Evolutionary conservation across 2,797 vertebrate species (phyloP), one percentile per base, ranked within the genome.

Genomic region (Brotula barbata): DNA sequence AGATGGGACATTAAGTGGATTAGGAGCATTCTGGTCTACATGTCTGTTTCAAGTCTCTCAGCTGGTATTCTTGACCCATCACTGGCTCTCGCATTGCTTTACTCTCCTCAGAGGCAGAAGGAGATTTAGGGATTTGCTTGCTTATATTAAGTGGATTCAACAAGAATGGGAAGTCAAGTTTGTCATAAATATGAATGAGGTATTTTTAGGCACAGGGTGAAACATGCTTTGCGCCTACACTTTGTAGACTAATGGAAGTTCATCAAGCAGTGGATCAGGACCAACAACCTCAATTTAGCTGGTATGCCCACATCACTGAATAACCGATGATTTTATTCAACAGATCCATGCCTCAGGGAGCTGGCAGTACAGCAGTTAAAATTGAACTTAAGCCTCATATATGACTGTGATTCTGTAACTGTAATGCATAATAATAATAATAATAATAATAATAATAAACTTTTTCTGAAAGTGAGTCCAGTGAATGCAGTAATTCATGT

Each of bases 61-160:
- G 36, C 83, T 79, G 58, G 69, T 77, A 89, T 83, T 88, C 82
- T 62, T 61, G 75, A 87, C 87, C 89, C 84, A 85, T 77, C 69
- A 50, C 25, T 67, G 58, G 47, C 55, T 76, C 68, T 73, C 54
- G 71, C 64, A 69, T 60, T 58, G 41, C n/a, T n/a, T n/a, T n/a
- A 14, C 69, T 72, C 63, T 63, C 67, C 67, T 65, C 64, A 67
- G 76, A 81, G 72, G 68, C 73, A 71, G 65, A 64, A 50, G 64
- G 73, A 87, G 82, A 89, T 89, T 88, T 84, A 87, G 33, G 53
- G 82, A 88, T 85, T 73, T 83, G 80, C 39, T 28, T 82, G 78
- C 76, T 80, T 83, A 87, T 87, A 91, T 91, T 89, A 90, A 91
- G 82, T 82, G 84, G 83, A 90, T 89, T 91, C 91, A 89, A 90